Conservation (phyloP, 2,797 vertebrate species). For the Pygocentrus nattereri region DNA sequence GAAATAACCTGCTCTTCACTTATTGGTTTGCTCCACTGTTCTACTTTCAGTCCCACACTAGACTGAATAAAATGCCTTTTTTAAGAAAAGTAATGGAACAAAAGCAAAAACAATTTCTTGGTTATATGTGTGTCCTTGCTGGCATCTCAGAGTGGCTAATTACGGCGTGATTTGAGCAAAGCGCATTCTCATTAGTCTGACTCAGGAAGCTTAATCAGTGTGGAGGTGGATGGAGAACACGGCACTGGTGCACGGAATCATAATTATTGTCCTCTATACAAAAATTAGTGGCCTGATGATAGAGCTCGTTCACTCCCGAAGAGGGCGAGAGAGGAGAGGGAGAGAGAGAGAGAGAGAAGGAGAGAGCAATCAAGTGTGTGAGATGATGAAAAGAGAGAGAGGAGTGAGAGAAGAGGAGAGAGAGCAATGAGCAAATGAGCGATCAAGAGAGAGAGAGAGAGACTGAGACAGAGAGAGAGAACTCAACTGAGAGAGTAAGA, state of each 20-base stretch:
- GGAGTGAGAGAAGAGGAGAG: not conserved
- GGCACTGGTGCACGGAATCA: conserved; percentile 49
- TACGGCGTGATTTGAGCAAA: conserved; percentile 61
- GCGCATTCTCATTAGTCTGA: conserved; percentile 59
- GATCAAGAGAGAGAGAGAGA: not conserved
- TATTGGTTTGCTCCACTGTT: conserved; percentile 19
- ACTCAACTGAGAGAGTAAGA: not conserved
- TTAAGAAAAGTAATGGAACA: not conserved
- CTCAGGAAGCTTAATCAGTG: conserved; percentile 61
- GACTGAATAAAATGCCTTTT: conserved; percentile 18
- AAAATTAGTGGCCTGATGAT: conserved; percentile 52
- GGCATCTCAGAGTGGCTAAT: conserved; percentile 57
- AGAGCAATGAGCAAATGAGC: not conserved
- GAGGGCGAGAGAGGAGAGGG: not conserved
- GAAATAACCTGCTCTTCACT: conserved; percentile 27
- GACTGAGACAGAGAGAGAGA: not conserved
- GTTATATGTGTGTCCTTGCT: conserved; percentile 47
- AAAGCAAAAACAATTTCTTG: conserved; percentile 14
- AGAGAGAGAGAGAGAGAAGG: not conserved
- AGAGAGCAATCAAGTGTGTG: not conserved
- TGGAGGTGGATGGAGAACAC: conserved; percentile 57
- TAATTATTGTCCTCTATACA: conserved; percentile 53
- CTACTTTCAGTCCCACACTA: conserved; percentile 30
- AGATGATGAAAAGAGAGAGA: not conserved
- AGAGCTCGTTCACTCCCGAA: conserved; percentile 49